A percentile compares a stretch with the other conserved stretches of the same genome.
phyloP scores from a whole-genome alignment of 2,113 vertebrate species.

The Hydrolagus affinis region DNA sequence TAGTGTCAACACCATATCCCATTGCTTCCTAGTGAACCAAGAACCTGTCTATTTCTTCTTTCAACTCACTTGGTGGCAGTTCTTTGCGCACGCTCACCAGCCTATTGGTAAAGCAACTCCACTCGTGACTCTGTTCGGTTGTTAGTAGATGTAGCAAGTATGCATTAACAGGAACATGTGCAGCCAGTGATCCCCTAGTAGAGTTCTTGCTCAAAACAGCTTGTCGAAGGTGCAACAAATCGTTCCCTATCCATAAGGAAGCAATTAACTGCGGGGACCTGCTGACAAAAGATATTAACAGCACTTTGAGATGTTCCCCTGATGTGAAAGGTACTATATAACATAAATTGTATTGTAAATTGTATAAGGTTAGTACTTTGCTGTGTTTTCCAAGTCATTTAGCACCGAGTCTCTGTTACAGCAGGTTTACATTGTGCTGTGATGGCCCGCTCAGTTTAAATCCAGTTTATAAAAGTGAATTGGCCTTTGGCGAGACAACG shows the following conservation, averaged over 20 bases:
- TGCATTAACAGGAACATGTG: background rate
- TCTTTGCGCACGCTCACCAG: background rate
- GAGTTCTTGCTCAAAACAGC: background rate
- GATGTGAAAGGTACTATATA: too few species aligned
- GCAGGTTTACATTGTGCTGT: too few species aligned
- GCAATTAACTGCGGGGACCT: slow-evolving; percentile 7
- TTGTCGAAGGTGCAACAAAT: background rate
- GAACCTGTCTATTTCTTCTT: background rate
- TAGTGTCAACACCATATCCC: background rate
- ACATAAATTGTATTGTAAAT: too few species aligned
- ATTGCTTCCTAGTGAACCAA: background rate
- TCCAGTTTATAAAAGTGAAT: too few species aligned
- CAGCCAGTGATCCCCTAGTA: background rate
- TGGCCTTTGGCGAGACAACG: too few species aligned
- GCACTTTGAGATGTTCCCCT: background rate
- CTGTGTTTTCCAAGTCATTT: too few species aligned
- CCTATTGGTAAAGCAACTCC: background rate
- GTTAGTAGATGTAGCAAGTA: background rate
- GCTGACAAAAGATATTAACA: background rate
- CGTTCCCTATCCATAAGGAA: background rate
- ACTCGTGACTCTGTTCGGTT: background rate
- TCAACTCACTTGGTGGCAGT: background rate
- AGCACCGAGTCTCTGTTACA: too few species aligned
- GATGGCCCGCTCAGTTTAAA: too few species aligned
- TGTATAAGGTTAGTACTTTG: too few species aligned